Conservation (phyloP, 2,888 invertebrate species). For the Hyles lineata region DNA sequence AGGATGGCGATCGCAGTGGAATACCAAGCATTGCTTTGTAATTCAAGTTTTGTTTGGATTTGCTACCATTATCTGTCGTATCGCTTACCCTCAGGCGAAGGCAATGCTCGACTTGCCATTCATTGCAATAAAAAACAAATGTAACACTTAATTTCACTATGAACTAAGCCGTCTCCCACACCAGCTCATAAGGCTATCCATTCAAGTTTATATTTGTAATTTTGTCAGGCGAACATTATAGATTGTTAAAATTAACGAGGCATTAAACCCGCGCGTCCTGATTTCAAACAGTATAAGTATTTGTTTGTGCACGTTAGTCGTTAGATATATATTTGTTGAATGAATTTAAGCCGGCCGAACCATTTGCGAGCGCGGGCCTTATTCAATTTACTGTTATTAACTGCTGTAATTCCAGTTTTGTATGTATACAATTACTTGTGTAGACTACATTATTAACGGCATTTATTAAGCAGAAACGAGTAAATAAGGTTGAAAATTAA, state of each 20-base stretch:
- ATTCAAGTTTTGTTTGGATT: no score
- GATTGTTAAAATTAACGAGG: not conserved
- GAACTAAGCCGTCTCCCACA: no score
- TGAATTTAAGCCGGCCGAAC: conserved; percentile 4
- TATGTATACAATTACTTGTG: conserved; percentile 23
- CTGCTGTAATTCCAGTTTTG: conserved; percentile 19
- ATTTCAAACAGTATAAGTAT: not conserved
- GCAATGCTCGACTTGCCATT: no score
- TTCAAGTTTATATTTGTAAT: not conserved
- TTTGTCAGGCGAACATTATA: not conserved
- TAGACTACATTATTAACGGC: conserved; percentile 16
- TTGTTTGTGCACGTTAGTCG: not conserved
- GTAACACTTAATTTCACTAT: no score
- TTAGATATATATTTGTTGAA: not conserved
- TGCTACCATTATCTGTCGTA: no score
- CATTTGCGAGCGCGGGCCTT: conserved; percentile 20
- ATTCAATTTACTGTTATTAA: conserved; percentile 27
- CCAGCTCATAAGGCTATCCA: not conserved
- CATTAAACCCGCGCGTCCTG: not conserved
- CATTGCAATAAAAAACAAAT: no score
- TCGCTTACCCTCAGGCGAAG: no score
- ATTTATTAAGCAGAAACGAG: conserved; percentile 20
- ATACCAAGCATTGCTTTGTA: no score
- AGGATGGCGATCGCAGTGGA: no score
- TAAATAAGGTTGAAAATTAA: conserved; percentile 5